phyloP scores from a whole-genome alignment of 2,888 invertebrate species.

The Mactromeris polynyma region DNA sequence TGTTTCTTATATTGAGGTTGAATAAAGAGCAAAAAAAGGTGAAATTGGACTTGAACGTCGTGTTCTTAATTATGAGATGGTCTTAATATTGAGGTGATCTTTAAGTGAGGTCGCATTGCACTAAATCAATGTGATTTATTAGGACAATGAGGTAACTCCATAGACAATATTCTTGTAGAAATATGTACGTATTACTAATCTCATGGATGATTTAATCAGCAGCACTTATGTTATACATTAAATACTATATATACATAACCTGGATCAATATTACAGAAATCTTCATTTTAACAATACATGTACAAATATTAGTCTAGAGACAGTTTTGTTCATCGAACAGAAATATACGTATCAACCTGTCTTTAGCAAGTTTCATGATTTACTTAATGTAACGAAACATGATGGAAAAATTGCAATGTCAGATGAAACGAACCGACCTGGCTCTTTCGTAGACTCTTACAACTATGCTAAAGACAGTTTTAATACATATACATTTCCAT shows the following conservation, averaged over 20 bases:
- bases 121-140: too few relatives aligned
- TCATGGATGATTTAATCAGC: conserved; percentile 22
- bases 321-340: background rate
- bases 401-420: background rate
- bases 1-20: too few relatives aligned
- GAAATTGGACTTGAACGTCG: too few relatives aligned
- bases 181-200: conserved; percentile 25
- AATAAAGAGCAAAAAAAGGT: too few relatives aligned
- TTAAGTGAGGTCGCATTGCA: too few relatives aligned
- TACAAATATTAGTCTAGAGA: background rate
- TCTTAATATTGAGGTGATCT: too few relatives aligned
- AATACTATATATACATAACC: conserved; percentile 8
- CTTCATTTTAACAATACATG: background rate
- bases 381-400: background rate
- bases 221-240: conserved; percentile 21
- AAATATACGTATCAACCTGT: background rate
- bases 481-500: background rate
- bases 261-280: background rate
- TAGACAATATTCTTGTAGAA: conserved; percentile 1
- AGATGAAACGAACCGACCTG: background rate
- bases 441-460: background rate
- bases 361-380: background rate
- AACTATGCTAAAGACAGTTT: background rate
- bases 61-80: too few relatives aligned
- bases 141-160: background rate